A percentile compares a stretch with the other conserved stretches of the same genome.
Conservation (phyloP, 2,113 vertebrate species). For the Vulpes vulpes region DNA sequence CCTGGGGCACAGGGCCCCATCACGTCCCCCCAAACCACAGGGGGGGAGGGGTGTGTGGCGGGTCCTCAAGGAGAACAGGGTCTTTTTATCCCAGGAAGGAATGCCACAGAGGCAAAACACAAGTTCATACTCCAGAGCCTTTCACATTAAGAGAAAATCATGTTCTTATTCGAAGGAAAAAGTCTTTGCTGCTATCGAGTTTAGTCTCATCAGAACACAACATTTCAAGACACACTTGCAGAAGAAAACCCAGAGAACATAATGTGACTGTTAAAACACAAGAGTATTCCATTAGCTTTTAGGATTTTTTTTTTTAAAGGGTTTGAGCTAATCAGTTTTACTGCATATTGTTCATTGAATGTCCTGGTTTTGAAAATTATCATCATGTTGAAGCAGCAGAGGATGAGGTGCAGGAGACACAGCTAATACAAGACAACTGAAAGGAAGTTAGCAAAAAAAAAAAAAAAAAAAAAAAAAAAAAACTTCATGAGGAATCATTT, state of each 20-base stretch:
- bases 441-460: constrained; percentile 50
- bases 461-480: neutral
- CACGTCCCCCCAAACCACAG: neutral
- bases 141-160: neutral
- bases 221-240: neutral
- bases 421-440: constrained; percentile 55
- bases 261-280: constrained; percentile 16
- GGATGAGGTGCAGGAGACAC: constrained; percentile 42
- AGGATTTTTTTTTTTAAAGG: constrained; percentile 1
- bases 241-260: neutral
- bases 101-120: neutral
- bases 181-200: constrained; percentile 8
- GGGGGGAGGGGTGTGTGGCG: neutral
- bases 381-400: constrained; percentile 50
- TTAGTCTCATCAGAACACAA: constrained; percentile 13
- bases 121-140: neutral
- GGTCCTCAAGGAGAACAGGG: neutral
- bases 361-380: constrained; percentile 65
- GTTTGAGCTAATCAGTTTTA: constrained; percentile 56
- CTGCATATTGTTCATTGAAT: neutral
- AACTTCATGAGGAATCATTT: neutral
- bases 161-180: constrained; percentile 12
- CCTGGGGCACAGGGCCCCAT: neutral
- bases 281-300: constrained; percentile 41
- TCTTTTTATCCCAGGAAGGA: constrained; percentile 38